Evolutionary conservation across 1,140 invertebrate genomes (phyloP), one percentile per base, ranked within the genome.

Genomic region (Eriosoma lanigerum): DNA sequence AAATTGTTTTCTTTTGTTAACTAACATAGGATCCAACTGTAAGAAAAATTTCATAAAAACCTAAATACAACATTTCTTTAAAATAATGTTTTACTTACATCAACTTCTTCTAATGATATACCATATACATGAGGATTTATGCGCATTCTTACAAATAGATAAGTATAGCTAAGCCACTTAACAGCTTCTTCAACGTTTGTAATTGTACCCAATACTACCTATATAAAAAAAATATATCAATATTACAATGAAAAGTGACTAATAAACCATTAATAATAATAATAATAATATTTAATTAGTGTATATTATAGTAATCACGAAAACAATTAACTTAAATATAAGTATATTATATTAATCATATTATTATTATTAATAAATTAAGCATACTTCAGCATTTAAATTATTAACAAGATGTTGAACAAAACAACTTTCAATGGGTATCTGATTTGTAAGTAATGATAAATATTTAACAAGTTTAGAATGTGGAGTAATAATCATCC

Each of bases 401-500:
- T 99, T 98, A 86, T 99, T 97, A 10, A 93, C 92, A 44, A 99
- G 86, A 84, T 92, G 92, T 84, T 91, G 92, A 62, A 97, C 92
- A 84, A 99, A 98, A 86, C 96, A 96, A 84, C 96, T 98, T 86
- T 99, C 98, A 83, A 99, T 99, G 0, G 98, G 97, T 85, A 96
- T 94, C 87, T 99, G 97, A 86, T 97, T 96, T 1, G 96, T 98
- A 82, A 99, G 89, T 54, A 98, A 88, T 1, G 93, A 94, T 6
- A 99, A 87, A 87, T 99, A 99, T 85, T 98, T 95, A 1, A 92
- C 90, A 38, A 99, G 87, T 86, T 98, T 98, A 82, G 94, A 92
- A 84, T 98, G 94, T 0, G 91, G 88, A 0, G 98, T 99, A 32
- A 99, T 98, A 66, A 99, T 99, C 8, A 95, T 94, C 21, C 96